Conservation (phyloP, 2,797 vertebrate species). For the Parambassis ranga region DNA sequence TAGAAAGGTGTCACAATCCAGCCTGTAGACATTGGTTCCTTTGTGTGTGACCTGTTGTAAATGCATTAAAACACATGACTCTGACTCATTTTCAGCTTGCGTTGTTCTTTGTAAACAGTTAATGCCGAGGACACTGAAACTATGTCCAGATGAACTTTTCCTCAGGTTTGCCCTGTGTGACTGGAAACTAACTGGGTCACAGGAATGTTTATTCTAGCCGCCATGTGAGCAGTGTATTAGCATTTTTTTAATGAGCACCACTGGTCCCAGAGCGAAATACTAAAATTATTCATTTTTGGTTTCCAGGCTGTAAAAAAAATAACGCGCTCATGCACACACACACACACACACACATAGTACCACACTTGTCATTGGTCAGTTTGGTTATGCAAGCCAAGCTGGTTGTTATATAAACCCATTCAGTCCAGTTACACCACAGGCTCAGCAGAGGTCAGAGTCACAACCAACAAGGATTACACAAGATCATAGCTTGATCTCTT, state of each 20-base stretch:
- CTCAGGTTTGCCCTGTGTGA: conserved; percentile 1
- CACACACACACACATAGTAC: too few species aligned
- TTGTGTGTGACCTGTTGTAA: neutral
- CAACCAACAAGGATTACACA: conserved; percentile 35
- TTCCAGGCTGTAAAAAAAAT: conserved; percentile 5
- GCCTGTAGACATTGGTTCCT: neutral
- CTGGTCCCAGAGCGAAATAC: neutral
- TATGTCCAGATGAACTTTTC: neutral
- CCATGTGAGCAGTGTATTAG: neutral
- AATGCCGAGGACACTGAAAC: neutral
- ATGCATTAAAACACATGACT: neutral
- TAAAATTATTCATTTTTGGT: conserved; percentile 9
- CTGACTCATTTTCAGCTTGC: neutral
- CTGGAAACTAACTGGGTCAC: conserved; percentile 11
- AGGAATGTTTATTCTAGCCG: conserved; percentile 12
- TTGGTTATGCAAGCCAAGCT: conserved; percentile 34
- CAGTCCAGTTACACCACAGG: conserved; percentile 11
- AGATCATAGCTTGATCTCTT: conserved; percentile 38
- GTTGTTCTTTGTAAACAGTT: neutral
- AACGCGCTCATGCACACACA: too few species aligned
- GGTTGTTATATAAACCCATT: conserved; percentile 48
- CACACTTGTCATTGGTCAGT: conserved; percentile 21
- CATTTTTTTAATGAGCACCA: conserved; percentile 19
- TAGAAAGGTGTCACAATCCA: neutral
- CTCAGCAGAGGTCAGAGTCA: conserved; percentile 24